Evolutionary conservation across 2,888 invertebrate genomes (phyloP), one percentile per base, ranked within the genome.

Genomic region (Nephrotoma appendiculata): DNA sequence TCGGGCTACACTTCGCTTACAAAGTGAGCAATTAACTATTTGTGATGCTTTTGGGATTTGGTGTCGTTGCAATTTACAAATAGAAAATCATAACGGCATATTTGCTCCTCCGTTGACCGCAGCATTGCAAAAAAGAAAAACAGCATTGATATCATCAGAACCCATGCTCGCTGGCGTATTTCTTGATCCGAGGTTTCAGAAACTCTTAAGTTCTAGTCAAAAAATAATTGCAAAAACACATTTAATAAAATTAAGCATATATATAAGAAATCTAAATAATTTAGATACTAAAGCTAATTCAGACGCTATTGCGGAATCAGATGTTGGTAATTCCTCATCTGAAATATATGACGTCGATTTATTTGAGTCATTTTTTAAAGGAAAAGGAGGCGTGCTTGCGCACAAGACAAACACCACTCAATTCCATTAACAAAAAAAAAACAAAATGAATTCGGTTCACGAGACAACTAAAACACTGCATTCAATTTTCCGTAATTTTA

Each of bases 311-410:
- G 84, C 42, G n/a, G 15, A 84, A n/a, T 42, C 42, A 84, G 43
- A 84, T n/a, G 43, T 84, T 84, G 42, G 7, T 84, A 84, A 42
- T 84, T 84, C 84, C 84, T 42, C 42, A 43, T 42, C 0, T 31
- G 31, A 31, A 31, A 31, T 31, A 31, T 31, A 42, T 42, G 42
- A 42, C 84, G 42, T 42, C 42, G 42, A 84, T 84, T 43, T 84
- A 84, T 84, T 84, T 84, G 84, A 84, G 84, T 42, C 42, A n/a
- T 84, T 84, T 84, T 84, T 84, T n/a, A 43, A 84, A 84, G 84
- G n/a, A 42, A 42, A 84, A 84, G 5, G 42, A 42, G 6, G 42
- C 42, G 0, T 2, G 41, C 41, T 84, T 84, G 84, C 42, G n/a
- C n/a, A n/a, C n/a, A n/a, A n/a, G n/a, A n/a, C n/a, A 84, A 41